Evolutionary conservation across 2,113 vertebrate genomes (phyloP).

Genomic region (Menura novaehollandiae): DNA sequence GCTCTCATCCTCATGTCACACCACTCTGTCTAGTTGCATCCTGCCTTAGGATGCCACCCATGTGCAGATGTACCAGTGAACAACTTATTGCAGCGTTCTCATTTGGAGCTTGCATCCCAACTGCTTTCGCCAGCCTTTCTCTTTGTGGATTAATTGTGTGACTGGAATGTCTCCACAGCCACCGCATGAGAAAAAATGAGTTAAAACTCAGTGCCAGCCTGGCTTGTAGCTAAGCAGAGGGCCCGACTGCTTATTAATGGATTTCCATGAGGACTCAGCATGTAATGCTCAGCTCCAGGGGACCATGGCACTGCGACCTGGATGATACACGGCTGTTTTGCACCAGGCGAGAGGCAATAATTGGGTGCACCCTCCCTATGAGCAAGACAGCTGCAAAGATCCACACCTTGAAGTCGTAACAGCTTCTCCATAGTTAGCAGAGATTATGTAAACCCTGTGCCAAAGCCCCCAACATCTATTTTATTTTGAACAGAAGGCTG

Average conservation of each 20-base stretch:
- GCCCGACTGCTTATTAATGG: not conserved
- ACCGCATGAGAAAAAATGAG: rapidly evolving
- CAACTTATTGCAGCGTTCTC: not conserved
- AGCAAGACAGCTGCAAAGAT: not conserved
- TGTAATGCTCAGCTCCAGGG: not conserved
- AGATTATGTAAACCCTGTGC: not conserved
- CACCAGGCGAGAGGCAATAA: not conserved
- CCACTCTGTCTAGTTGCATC: rapidly evolving
- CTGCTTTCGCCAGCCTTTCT: not conserved
- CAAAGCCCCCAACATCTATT: not conserved
- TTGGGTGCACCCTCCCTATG: not conserved
- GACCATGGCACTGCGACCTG: not conserved
- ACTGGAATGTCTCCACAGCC: not conserved
- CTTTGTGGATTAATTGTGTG: not conserved
- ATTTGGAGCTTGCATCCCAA: not conserved
- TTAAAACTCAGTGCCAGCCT: not conserved
- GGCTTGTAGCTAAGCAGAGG: not conserved
- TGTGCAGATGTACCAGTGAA: not conserved
- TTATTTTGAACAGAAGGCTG: slow-evolving; percentile 16
- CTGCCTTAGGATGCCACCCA: not conserved
- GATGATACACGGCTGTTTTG: not conserved
- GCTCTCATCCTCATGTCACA: not conserved
- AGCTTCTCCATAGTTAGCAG: not conserved
- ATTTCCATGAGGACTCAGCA: not conserved
- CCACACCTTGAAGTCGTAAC: not conserved